Evolutionary conservation across 2,888 invertebrate genomes (phyloP).

Genomic region (Corythucha ciliata): DNA sequence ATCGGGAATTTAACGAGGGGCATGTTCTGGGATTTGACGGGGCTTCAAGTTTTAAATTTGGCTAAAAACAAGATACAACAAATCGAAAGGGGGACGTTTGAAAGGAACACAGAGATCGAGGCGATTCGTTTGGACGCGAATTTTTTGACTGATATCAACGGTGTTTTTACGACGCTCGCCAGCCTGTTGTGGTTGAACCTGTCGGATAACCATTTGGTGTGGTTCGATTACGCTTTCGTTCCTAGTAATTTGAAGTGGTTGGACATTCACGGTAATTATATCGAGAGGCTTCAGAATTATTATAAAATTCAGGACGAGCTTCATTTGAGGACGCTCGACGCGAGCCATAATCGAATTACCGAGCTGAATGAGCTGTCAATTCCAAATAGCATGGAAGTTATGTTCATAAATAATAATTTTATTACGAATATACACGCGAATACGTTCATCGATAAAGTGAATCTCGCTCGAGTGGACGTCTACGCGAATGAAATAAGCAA

Average conservation of each 20-base stretch:
- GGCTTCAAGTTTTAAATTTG: slow-evolving; percentile 74
- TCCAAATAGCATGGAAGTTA: slow-evolving; percentile 75
- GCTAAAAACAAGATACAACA: slow-evolving; percentile 74
- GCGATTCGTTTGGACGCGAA: slow-evolving; percentile 82
- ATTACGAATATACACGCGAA: slow-evolving; percentile 71
- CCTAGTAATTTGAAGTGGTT: slow-evolving; percentile 83
- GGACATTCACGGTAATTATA: slow-evolving; percentile 82
- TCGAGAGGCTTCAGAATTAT: slow-evolving; percentile 78
- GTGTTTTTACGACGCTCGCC: slow-evolving; percentile 76
- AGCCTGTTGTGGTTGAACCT: slow-evolving; percentile 78
- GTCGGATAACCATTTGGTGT: slow-evolving; percentile 81
- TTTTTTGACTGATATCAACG: slow-evolving; percentile 79
- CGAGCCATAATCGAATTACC: slow-evolving; percentile 77
- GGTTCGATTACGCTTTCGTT: slow-evolving; percentile 89
- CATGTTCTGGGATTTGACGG: slow-evolving; percentile 78
- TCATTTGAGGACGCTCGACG: slow-evolving; percentile 71
- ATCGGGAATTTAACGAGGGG: slow-evolving; percentile 73
- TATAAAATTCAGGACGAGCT: slow-evolving; percentile 70
- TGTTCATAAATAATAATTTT: slow-evolving; percentile 83
- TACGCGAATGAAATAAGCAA: slow-evolving; percentile 78
- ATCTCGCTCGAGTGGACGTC: slow-evolving; percentile 77
- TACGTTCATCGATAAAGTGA: slow-evolving; percentile 76
- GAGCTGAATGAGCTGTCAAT: slow-evolving; percentile 76
- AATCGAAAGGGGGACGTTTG: slow-evolving; percentile 75
- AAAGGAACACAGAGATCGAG: slow-evolving; percentile 68